phyloP scores from a whole-genome alignment of 2,113 vertebrate species.

The Oncorhynchus clarkii region DNA sequence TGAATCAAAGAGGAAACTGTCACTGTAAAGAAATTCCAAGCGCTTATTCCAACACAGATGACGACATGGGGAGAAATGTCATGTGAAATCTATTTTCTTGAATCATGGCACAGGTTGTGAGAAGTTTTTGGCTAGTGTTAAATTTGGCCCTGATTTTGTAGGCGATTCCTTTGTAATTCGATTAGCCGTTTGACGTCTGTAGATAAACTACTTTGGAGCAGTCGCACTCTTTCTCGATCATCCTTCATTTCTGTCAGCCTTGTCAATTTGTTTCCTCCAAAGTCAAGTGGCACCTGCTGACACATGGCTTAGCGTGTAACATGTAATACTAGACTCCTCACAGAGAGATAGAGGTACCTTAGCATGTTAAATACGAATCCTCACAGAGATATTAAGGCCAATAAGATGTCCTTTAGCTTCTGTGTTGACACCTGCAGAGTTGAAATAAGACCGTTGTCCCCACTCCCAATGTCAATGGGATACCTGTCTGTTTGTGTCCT shows the following conservation, averaged over 20 bases:
- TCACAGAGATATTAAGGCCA: conserved; percentile 16
- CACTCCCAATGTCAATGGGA: conserved; percentile 34
- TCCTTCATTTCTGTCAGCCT: not conserved
- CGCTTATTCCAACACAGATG: not conserved
- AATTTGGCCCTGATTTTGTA: not conserved
- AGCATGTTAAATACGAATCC: conserved; percentile 29
- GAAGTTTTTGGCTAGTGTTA: not conserved
- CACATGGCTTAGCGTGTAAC: not conserved
- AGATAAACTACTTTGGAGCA: not conserved
- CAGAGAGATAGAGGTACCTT: not conserved
- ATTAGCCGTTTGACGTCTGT: not conserved
- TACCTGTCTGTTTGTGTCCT: conserved; percentile 42
- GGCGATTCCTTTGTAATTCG: not conserved
- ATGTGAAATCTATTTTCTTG: not conserved
- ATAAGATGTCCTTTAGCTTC: conserved; percentile 19
- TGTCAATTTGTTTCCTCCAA: not conserved
- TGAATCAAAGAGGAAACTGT: not conserved
- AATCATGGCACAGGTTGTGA: not conserved
- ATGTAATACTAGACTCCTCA: too few relatives aligned
- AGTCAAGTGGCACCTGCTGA: conserved; percentile 27
- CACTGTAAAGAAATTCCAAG: not conserved
- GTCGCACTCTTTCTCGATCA: not conserved
- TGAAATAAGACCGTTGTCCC: conserved; percentile 46
- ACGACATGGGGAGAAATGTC: not conserved
- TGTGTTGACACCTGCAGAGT: conserved; percentile 44